phyloP scores from a whole-genome alignment of 2,113 vertebrate genomes.

The Scomber japonicus region DNA sequence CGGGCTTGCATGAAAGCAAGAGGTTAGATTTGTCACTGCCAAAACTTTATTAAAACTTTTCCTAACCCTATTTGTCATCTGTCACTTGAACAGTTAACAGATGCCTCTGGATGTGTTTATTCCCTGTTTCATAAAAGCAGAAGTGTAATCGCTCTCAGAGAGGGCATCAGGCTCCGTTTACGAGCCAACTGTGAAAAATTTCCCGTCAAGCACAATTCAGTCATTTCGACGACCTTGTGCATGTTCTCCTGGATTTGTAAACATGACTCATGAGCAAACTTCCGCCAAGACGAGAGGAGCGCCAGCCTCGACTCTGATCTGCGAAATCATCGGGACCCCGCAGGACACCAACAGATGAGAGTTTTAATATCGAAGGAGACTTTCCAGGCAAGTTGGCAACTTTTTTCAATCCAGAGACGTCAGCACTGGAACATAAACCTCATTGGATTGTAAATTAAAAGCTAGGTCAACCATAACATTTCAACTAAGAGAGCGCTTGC shows the following conservation, averaged over 20 bases:
- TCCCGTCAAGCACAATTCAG: constrained; percentile 22
- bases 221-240: constrained; percentile 17
- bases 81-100: constrained; percentile 30
- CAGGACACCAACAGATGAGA: constrained; percentile 1
- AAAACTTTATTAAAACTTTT: constrained; percentile 44
- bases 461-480: neutral
- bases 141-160: constrained; percentile 17
- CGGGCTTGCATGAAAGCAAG: neutral
- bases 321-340: constrained; percentile 30
- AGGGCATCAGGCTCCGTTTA: constrained; percentile 28
- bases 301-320: constrained; percentile 4
- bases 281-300: constrained; percentile 5
- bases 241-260: constrained; percentile 39
- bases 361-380: constrained; percentile 13
- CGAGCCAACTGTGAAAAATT: constrained; percentile 30
- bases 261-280: constrained; percentile 5
- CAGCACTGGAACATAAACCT: constrained; percentile 11
- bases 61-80: constrained; percentile 38
- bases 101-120: constrained; percentile 23
- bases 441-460: neutral
- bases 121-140: constrained; percentile 5
- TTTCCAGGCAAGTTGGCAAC: neutral
- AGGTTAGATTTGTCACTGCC: constrained; percentile 44
- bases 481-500: neutral
- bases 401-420: constrained; percentile 1